Conservation (phyloP, 2,888 invertebrate species). For the Phyllotreta cruciferae region DNA sequence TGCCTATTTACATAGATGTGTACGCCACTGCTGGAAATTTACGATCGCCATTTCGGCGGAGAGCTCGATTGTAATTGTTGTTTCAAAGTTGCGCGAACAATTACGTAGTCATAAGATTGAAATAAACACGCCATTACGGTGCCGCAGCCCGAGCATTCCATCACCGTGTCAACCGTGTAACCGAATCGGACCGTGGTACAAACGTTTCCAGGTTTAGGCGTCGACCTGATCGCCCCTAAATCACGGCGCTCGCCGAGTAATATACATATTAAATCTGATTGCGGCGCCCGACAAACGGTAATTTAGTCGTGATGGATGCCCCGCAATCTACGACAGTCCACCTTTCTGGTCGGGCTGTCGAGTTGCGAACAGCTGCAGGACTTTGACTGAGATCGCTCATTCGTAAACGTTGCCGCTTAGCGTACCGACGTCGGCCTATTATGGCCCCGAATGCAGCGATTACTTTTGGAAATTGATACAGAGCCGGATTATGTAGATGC, state of each 20-base stretch:
- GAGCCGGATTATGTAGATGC: constrained; percentile 12
- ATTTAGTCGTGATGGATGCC: constrained; percentile 38
- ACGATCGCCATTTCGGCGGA: too few species aligned
- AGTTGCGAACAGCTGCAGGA: constrained; percentile 34
- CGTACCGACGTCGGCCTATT: constrained; percentile 20
- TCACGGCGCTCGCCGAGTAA: constrained; percentile 39
- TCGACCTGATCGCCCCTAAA: constrained; percentile 41
- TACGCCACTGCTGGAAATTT: too few species aligned
- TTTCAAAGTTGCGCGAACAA: constrained; percentile 1
- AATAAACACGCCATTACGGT: constrained; percentile 5
- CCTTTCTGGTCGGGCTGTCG: constrained; percentile 29
- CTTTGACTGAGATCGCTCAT: constrained; percentile 36
- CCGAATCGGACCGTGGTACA: constrained; percentile 33
- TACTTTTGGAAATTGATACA: constrained; percentile 33
- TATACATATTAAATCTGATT: constrained; percentile 41
- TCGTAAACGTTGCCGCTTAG: constrained; percentile 30
- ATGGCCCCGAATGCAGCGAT: constrained; percentile 27
- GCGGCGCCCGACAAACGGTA: constrained; percentile 38
- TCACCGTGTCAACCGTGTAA: constrained; percentile 9
- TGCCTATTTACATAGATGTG: too few species aligned
- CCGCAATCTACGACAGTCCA: constrained; percentile 40
- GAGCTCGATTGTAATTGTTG: not conserved
- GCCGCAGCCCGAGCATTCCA: constrained; percentile 6
- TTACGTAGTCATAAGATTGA: constrained; percentile 12
- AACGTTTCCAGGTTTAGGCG: constrained; percentile 42